Evolutionary conservation across 1,140 invertebrate species (phyloP).

Genomic region (Hermetia illucens): DNA sequence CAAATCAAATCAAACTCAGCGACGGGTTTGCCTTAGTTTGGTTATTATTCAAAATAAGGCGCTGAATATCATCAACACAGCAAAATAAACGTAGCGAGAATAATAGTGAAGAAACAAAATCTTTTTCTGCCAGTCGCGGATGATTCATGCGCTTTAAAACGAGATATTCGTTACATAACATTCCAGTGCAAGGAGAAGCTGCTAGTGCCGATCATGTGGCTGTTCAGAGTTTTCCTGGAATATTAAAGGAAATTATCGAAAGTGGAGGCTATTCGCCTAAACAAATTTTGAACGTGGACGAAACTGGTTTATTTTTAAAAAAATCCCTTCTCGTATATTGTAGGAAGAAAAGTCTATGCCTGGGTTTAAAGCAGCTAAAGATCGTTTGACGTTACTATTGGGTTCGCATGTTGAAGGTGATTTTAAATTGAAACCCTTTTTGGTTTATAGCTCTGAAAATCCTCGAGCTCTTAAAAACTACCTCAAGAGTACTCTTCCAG

Average conservation of each 20-base stretch:
- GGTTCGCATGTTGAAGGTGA: conserved; percentile 28
- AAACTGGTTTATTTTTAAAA: conserved; percentile 30
- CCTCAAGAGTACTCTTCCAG: conserved; percentile 20
- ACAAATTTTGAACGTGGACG: conserved; percentile 31
- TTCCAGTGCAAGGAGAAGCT: conserved; percentile 22
- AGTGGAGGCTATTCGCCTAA: conserved; percentile 20
- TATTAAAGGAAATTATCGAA: conserved; percentile 13
- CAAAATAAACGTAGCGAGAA: no score
- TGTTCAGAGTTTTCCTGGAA: conserved; percentile 18
- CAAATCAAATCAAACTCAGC: no score
- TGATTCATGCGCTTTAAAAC: conserved; percentile 17
- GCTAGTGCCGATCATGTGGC: conserved; percentile 20
- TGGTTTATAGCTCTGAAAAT: conserved; percentile 29
- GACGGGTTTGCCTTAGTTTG: no score
- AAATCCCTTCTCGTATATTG: conserved; percentile 17
- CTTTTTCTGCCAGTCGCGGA: conserved; percentile 11
- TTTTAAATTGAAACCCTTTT: conserved; percentile 29
- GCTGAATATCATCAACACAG: no score
- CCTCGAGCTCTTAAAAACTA: conserved; percentile 29
- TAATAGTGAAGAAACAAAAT: no score
- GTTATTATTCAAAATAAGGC: no score
- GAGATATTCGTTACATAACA: conserved; percentile 15
- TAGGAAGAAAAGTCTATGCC: conserved; percentile 9
- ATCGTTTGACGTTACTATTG: conserved; percentile 26
- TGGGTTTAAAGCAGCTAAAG: conserved; percentile 25